Evolutionary conservation across 2,888 invertebrate genomes (phyloP), one percentile per base, ranked within the genome.

Genomic region (Microplitis deprimator): DNA sequence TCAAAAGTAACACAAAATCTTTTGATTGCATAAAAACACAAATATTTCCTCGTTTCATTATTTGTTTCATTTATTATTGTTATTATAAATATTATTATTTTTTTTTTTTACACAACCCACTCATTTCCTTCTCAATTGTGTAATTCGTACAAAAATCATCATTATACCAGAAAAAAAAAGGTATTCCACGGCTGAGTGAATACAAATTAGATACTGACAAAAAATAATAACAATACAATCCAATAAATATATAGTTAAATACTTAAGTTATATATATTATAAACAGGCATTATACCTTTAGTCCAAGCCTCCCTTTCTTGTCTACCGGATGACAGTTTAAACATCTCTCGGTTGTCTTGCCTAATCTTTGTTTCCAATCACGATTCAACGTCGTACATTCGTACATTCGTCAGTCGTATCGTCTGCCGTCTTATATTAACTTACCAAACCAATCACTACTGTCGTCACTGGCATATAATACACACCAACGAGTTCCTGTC

Each of bases 261-360:
- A 50, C 50, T 76, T 76, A 29, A 70, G 71, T 39, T 41, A 7
- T 61, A 61, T 64, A 17, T 64, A 64, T 64, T 68, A 68, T 40
- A 16, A 40, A 68, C 50, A 64, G 41, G 41, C 41, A 50, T 50
- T 40, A 85, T 88, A 88, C 88, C 88, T 87, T 87, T 89, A 65
- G 86, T 86, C 87, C 85, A 87, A 74, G 85, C 84, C 80, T 88
- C 89, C 83, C 87, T 85, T 73, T 89, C 89, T 80, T 87, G 88
- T 65, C 85, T 83, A 78, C 84, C 85, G 70, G 86, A 78, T 75
- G 82, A 79, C 74, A 89, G 83, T 84, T 88, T 89, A 82, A 89
- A 89, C 89, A 88, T 88, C 81, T 82, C 85, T 73, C 77, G 29
- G 62, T 77, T 71, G 77, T 80, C 62, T 62, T 62, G 20, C 7